These are phyloP conservation scores for Saxicola maurus DNA, from an alignment of 2,797 vertebrate genomes.

Conservation along the genomic window DNA sequence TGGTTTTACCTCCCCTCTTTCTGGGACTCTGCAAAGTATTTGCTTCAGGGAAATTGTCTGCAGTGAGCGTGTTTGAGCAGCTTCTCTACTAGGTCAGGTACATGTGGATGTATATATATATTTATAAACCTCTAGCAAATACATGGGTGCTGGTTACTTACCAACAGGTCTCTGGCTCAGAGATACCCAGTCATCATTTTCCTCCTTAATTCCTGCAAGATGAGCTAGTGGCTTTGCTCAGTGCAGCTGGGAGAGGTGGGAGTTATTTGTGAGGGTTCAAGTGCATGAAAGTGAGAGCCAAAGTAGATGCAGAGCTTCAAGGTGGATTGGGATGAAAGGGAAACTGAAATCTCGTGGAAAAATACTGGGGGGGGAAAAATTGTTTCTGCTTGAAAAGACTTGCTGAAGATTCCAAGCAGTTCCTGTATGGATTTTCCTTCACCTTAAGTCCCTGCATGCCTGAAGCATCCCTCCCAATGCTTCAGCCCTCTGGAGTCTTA, in stretches of 20 bases:
- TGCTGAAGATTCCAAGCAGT: not conserved
- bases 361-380: not conserved
- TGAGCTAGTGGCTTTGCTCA: not conserved
- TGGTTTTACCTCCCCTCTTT: not conserved
- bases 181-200: not conserved
- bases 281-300: not conserved
- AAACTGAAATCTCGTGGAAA: not conserved
- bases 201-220: not conserved
- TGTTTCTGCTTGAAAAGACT: not conserved
- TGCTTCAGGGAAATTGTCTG: not conserved
- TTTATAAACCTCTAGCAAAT: not conserved
- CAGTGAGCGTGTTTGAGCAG: not conserved
- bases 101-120: not conserved
- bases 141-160: not conserved
- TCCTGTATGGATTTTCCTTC: not conserved
- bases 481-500: not conserved
- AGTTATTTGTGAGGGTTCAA: not conserved
- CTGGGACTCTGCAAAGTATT: not conserved
- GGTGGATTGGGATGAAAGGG: not conserved
- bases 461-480: not conserved
- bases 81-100: not conserved
- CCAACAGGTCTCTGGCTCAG: not conserved
- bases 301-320: not conserved
- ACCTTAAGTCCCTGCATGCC: accelerated
- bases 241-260: not conserved